A percentile compares a stretch with the other conserved stretches of the same genome.
Conservation (phyloP, 2,888 invertebrate genomes). For the Caenorhabditis sp. region DNA sequence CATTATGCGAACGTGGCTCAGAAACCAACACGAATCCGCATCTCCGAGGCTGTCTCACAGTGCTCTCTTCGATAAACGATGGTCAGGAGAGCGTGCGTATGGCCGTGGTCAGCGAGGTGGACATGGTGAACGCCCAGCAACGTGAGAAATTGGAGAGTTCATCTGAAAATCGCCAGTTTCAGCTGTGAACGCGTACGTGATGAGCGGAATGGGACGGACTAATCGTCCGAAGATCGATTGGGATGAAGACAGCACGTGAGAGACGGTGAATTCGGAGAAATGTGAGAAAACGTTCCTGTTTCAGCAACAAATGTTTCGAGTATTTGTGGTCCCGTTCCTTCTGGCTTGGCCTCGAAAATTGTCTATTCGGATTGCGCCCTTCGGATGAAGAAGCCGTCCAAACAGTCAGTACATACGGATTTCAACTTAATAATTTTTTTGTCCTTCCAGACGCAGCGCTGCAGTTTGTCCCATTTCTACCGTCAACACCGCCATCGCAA, state of each 20-base stretch:
- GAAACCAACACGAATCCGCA: neutral
- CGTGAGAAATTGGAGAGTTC: neutral
- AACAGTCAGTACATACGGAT: neutral
- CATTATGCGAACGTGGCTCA: neutral
- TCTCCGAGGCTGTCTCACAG: slow-evolving; percentile 7
- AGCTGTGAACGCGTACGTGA: slow-evolving; percentile 19
- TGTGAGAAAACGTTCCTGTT: neutral
- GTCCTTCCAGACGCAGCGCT: slow-evolving; percentile 1
- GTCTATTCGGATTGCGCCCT: slow-evolving; percentile 18
- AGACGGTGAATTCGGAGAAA: too few species aligned
- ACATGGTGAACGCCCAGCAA: neutral
- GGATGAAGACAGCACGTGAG: slow-evolving; percentile 5
- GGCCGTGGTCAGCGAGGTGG: slow-evolving; percentile 26
- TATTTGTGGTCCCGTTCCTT: slow-evolving; percentile 42
- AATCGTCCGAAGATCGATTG: neutral
- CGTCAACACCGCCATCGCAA: slow-evolving; percentile 2
- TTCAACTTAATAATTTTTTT: too few species aligned
- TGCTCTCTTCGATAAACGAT: neutral
- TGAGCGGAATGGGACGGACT: slow-evolving; percentile 9
- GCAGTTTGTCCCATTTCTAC: neutral
- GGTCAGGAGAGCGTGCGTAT: neutral
- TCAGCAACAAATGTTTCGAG: slow-evolving; percentile 4
- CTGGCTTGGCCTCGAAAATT: slow-evolving; percentile 17
- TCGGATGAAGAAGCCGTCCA: neutral
- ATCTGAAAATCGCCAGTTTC: neutral